Conservation (phyloP, 2,113 vertebrate genomes). For the Phalacrocorax brasilianus region DNA sequence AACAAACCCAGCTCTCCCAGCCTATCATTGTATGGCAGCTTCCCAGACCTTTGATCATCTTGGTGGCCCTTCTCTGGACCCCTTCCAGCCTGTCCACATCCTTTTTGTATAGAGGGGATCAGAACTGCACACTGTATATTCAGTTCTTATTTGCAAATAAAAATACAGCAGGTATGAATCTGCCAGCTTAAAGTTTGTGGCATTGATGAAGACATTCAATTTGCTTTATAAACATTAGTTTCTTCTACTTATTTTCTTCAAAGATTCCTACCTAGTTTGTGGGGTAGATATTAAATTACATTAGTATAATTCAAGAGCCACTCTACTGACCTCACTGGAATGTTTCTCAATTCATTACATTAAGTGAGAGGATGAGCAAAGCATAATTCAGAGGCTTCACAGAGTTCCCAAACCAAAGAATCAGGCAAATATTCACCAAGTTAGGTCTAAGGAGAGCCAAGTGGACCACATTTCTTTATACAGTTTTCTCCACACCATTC, state of each 20-base stretch:
- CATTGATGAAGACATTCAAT: background rate
- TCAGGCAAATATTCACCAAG: background rate
- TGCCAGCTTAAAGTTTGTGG: background rate
- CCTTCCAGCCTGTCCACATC: too few species aligned
- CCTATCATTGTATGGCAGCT: too few species aligned
- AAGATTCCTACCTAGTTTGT: background rate
- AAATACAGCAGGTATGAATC: background rate
- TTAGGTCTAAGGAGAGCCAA: background rate
- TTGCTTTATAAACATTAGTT: background rate
- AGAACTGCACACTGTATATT: background rate
- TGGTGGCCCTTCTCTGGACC: too few species aligned
- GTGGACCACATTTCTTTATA: background rate
- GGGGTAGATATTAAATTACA: background rate
- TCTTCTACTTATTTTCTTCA: background rate
- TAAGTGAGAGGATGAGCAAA: background rate
- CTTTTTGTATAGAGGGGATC: too few species aligned
- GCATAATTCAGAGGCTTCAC: background rate
- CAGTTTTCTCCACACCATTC: background rate
- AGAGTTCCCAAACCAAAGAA: background rate
- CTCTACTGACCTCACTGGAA: background rate
- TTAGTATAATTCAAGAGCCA: background rate
- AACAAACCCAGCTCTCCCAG: too few species aligned
- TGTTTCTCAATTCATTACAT: background rate
- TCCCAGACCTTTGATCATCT: too few species aligned
- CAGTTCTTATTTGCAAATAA: background rate